Evolutionary conservation across 2,888 invertebrate genomes (phyloP), one percentile per base, ranked within the genome.

Genomic region (Leptinotarsa peninsularis): DNA sequence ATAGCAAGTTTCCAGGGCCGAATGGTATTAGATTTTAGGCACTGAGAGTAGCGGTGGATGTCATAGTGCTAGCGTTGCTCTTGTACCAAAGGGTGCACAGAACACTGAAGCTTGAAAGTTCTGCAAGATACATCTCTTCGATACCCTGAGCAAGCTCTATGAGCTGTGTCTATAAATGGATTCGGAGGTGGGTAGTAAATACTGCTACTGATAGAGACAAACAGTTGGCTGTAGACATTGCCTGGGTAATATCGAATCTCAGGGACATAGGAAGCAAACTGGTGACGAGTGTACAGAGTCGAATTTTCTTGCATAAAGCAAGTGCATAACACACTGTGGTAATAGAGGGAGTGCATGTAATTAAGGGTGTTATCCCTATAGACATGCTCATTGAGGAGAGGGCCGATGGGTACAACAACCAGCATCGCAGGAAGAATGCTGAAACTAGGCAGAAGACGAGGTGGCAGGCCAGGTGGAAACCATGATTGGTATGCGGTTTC

Each of bases 251-350:
- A 56, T 60, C 50, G 2, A 73, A 69, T 15, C 0, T 60, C 15
- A 60, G 69, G 2, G 69, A 68, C 18, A 33, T 33, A 18, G 14
- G 69, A 14, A 49, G 43, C 23, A 72, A 49, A 33, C 1, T 21
- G 33, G 4, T 72, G 21, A 18, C 50, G 5, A n/a, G 69, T 33
- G 58, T 73, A 4, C 68, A 70, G n/a, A 13, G 69, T 14, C 10
- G 27, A 21, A 60, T 52, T 0, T 21, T 71, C 10, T 14, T 71
- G 15, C 49, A 63, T 10, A 58, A 60, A 15, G 17, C 21, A 13
- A 15, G 21, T n/a, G 63, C 49, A 1, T 71, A 49, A 0, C 33
- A 21, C 33, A 71, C 71, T 10, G 58, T 21, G 7, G 33, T 43
- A 43, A 43, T 43, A 43, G 43, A 43, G 43, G 43, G 0, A 43